Percentiles rank a stretch among this genome's conserved stretches.
These are phyloP conservation scores for Diloba caeruleocephala DNA, from an alignment of 2,888 invertebrate species.

Conservation along the genomic window DNA sequence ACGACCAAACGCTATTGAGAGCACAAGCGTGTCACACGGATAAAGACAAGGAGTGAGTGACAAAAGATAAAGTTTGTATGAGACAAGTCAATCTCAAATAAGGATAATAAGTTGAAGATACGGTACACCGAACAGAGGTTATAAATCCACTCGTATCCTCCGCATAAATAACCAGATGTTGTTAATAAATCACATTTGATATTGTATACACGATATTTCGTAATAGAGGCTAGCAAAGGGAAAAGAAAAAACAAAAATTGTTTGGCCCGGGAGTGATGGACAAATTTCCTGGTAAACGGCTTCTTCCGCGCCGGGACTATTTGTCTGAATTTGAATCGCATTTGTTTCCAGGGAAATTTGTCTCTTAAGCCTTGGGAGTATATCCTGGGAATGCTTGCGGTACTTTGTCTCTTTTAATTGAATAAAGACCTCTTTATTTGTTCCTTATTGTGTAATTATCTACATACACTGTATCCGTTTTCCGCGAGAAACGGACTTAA, in stretches of 20 bases:
- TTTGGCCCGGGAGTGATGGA: slow-evolving; percentile 85
- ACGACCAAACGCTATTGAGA: slow-evolving; percentile 37
- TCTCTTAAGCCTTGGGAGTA: slow-evolving; percentile 83
- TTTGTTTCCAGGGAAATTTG: slow-evolving; percentile 87
- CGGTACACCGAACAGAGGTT: slow-evolving; percentile 12
- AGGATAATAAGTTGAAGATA: slow-evolving; percentile 31
- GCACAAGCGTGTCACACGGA: slow-evolving; percentile 26
- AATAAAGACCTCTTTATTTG: slow-evolving; percentile 75
- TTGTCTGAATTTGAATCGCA: slow-evolving; percentile 89
- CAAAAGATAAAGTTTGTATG: slow-evolving; percentile 36
- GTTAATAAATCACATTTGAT: slow-evolving; percentile 50
- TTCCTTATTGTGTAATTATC: slow-evolving; percentile 68
- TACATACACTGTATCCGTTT: slow-evolving; percentile 51
- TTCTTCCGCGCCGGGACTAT: slow-evolving; percentile 86
- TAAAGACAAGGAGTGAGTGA: slow-evolving; percentile 24
- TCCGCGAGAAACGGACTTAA: slow-evolving; percentile 38
- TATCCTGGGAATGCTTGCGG: slow-evolving; percentile 73
- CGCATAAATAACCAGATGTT: slow-evolving; percentile 42
- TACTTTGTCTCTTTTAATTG: slow-evolving; percentile 82
- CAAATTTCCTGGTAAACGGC: slow-evolving; percentile 87
- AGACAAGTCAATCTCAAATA: slow-evolving; percentile 27
- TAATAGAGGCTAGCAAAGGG: slow-evolving; percentile 66
- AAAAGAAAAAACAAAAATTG: slow-evolving; percentile 81
- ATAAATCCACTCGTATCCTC: slow-evolving; percentile 22
- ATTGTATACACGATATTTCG: slow-evolving; percentile 51